Evolutionary conservation across 2,888 invertebrate genomes (phyloP).

Genomic region (Malthinus seriepunctatus): DNA sequence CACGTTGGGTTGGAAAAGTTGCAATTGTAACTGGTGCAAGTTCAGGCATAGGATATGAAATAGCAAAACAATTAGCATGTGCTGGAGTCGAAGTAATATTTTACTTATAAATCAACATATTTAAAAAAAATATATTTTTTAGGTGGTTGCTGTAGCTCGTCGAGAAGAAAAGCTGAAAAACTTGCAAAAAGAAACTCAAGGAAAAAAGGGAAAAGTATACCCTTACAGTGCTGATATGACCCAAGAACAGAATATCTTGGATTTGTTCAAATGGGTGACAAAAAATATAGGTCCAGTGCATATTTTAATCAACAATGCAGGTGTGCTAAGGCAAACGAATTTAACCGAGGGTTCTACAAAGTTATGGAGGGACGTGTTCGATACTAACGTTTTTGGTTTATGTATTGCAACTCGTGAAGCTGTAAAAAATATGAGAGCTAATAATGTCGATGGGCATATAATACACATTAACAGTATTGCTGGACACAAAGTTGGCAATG

Average conservation of each 20-base stretch:
- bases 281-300: background rate
- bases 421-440: background rate
- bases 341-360: background rate
- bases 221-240: background rate
- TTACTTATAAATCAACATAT: background rate
- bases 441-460: background rate
- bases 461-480: background rate
- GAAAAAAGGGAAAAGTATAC: conserved; percentile 11
- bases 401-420: background rate
- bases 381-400: background rate
- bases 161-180: background rate
- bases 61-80: conserved; percentile 9
- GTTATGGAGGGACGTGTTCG: background rate
- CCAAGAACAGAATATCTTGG: background rate
- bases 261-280: background rate
- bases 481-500: background rate
- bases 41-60: conserved; percentile 9
- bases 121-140: background rate
- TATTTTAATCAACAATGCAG: background rate
- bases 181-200: background rate
- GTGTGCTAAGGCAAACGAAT: background rate
- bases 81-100: conserved; percentile 9
- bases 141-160: conserved; percentile 1
- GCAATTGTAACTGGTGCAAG: conserved; percentile 12
- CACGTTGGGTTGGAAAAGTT: conserved; percentile 13